Evolutionary conservation across 2,113 vertebrate genomes (phyloP), one percentile per base, ranked within the genome.

Genomic region (Menura novaehollandiae): DNA sequence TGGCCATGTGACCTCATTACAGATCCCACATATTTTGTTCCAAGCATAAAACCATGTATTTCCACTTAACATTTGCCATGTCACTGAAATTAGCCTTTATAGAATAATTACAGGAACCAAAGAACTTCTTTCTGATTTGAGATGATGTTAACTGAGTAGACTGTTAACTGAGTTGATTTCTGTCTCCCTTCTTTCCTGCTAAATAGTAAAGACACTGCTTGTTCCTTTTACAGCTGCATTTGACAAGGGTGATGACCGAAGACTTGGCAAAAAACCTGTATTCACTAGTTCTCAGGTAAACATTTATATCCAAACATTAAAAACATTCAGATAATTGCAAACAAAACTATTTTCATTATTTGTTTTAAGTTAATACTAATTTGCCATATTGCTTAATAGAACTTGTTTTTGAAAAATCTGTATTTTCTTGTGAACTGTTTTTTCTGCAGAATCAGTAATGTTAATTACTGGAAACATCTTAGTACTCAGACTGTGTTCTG

Each of bases 231-330:
- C 97, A 99, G 99, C 98, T 97, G 99, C 99, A 93, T 98, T 99
- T 98, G 99, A 99, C 98, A 99, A 98, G 96, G 99, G 99, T 82
- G 99, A 99, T 98, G 98, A 98, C 95, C 98, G 98, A 97, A 98
- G 98, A 97, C 99, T 99, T 94, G 97, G 98, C 88, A 99, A 99
- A 98, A 99, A 99, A 95, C 99, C 99, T 71, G 91, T 99, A 77
- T 99, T 99, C 97, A 98, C 97, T 88, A 99, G 99, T 97, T 99
- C 99, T 90, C 99, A 99, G 99, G 99, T 99, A 99, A 98, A 95
- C 66, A 41, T 77, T 95, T 73, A 37, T 51, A 82, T 27, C 21
- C 80, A 88, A 84, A 53, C 7, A 66, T 56, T 64, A 71, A 72
- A 89, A 95, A 58, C 81, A 86, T 21, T 56, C 26, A 55, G 6